Percentiles rank a stretch among this genome's conserved stretches.
These are phyloP conservation scores for Astur gentilis DNA, from an alignment of 2,113 vertebrate species.

Conservation along the genomic window DNA sequence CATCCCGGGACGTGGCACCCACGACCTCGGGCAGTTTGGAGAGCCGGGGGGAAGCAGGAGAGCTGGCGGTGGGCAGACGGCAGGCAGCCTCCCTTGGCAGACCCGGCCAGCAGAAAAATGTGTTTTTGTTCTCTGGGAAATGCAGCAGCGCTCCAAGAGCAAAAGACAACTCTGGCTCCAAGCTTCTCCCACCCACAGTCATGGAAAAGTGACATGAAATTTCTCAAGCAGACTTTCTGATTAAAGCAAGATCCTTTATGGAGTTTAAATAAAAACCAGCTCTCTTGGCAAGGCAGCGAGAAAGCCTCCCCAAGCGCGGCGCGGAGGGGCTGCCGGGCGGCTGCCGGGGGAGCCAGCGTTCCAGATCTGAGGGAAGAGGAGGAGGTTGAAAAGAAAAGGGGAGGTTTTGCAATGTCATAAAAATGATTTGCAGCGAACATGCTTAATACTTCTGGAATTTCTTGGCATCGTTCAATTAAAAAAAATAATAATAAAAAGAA, in stretches of 20 bases:
- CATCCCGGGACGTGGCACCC: neutral
- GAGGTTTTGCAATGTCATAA: slow-evolving; percentile 73
- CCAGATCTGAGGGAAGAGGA: slow-evolving; percentile 40
- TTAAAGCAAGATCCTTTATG: slow-evolving; percentile 70
- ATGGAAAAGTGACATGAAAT: slow-evolving; percentile 75
- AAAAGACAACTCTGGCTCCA: slow-evolving; percentile 73
- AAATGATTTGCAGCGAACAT: slow-evolving; percentile 72
- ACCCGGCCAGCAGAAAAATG: slow-evolving; percentile 31
- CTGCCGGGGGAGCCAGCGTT: slow-evolving; percentile 23
- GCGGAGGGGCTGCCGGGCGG: slow-evolving; percentile 11
- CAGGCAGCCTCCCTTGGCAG: slow-evolving; percentile 22
- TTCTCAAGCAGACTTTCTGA: slow-evolving; percentile 72
- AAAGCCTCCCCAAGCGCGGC: slow-evolving; percentile 44
- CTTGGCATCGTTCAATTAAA: slow-evolving; percentile 71
- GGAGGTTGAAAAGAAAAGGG: slow-evolving; percentile 43
- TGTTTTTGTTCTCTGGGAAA: slow-evolving; percentile 57
- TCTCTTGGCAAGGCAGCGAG: slow-evolving; percentile 54
- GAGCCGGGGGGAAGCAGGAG: neutral
- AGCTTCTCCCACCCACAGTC: slow-evolving; percentile 71
- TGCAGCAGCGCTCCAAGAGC: slow-evolving; percentile 55
- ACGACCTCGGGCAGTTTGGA: neutral
- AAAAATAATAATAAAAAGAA: slow-evolving; percentile 59
- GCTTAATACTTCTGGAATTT: slow-evolving; percentile 73
- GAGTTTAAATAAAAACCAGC: slow-evolving; percentile 65
- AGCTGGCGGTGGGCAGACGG: neutral